Base-by-base conservation (phyloP, 2,888 invertebrate species). In the Heliconius ethilla region DNA sequence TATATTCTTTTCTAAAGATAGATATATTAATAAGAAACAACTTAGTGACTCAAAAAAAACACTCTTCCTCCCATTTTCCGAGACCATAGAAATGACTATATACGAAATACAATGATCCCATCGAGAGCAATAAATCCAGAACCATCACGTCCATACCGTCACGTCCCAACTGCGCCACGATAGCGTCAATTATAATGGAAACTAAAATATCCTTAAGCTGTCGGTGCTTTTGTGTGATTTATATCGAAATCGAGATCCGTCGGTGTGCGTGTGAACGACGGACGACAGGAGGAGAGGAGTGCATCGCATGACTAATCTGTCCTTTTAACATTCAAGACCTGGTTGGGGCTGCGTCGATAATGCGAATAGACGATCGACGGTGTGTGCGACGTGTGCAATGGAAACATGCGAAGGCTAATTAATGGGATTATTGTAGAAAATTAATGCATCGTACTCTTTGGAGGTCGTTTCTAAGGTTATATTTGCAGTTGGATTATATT, bases 291-390 rank as follows among this genome's bases (percentile, higher is more conserved):
- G 83, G 85, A 83, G 83, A 85, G 83, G 83, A 33, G 33, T 87
- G 90, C 90, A 87, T 89, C 87, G 90, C 89, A 90, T 91, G 88
- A 89, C 89, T 92, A 91, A 92, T 91, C 91, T 89, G 82, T 82
- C 88, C 85, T 86, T 86, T 92, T 91, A 88, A 86, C 87, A 92
- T 92, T 91, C 92, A 90, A 75, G 77, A 67, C 75, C 45, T 81
- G 83, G 78, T 78, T 85, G 86, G 85, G 87, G 81, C 80, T 77
- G 75, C 79, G 77, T 76, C 77, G 80, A 81, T 81, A 80, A 78
- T 80, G 79, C 78, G 80, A 78, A 82, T 80, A 81, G 76, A 75
- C 75, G 77, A 79, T 79, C 78, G 78, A 77, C 78, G 79, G 78
- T 78, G 69, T 78, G 40, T 75, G 78, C 79, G 65, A 81, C 80